Conservation (phyloP, 2,113 vertebrate genomes). For the Castor canadensis region DNA sequence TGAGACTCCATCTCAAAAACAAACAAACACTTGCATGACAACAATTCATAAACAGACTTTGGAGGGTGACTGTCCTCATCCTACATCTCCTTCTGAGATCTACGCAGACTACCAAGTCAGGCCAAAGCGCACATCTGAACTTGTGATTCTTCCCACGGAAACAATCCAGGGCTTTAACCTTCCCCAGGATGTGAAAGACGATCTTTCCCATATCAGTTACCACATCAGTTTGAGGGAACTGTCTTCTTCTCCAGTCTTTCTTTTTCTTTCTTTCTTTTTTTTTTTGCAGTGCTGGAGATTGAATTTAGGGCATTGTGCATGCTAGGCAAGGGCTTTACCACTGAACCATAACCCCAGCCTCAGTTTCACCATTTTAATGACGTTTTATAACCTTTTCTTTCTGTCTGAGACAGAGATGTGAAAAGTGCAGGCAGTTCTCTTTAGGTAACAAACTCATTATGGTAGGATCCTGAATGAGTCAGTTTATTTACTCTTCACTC, state of each 20-base stretch:
- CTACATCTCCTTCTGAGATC: neutral
- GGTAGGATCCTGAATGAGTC: neutral
- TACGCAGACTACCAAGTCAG: neutral
- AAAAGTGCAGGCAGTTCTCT: neutral
- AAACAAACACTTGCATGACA: neutral
- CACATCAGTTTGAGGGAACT: neutral
- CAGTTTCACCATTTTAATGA: neutral
- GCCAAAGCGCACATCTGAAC: neutral
- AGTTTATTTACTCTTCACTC: neutral
- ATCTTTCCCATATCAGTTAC: neutral
- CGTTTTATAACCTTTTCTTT: neutral
- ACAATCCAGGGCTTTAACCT: neutral
- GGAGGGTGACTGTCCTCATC: neutral
- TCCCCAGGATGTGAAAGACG: neutral
- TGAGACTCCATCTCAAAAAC: too few relatives aligned
- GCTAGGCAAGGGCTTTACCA: too few relatives aligned
- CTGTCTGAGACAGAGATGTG: neutral
- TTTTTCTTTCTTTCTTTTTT: too few relatives aligned
- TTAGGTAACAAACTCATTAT: neutral
- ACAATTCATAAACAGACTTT: neutral
- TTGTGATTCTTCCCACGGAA: neutral
- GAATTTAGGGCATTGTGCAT: too few relatives aligned
- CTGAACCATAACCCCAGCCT: too few relatives aligned
- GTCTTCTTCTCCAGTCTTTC: neutral
- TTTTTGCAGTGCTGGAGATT: too few relatives aligned